A percentile compares a stretch with the other conserved stretches of the same genome.
Conservation (phyloP, 2,888 invertebrate species). For the Tanytarsus gracilentus region DNA sequence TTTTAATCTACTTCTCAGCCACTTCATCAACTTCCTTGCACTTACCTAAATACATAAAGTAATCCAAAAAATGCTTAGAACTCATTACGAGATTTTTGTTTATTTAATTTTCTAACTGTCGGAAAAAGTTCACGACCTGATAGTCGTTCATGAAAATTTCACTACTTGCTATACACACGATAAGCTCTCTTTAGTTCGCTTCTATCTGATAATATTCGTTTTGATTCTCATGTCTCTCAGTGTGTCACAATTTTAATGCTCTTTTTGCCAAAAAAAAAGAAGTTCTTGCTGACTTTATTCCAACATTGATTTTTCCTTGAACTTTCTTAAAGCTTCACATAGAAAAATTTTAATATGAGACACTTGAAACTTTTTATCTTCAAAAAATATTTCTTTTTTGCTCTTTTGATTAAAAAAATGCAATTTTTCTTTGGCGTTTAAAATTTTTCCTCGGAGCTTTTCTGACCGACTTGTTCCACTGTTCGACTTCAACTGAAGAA, state of each 20-base stretch:
- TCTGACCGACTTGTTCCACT: conserved; percentile 28
- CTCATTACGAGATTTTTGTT: background rate
- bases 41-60: background rate
- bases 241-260: too few relatives aligned
- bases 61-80: background rate
- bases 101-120: too few relatives aligned
- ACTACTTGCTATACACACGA: too few relatives aligned
- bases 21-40: background rate
- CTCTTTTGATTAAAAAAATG: background rate
- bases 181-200: too few relatives aligned
- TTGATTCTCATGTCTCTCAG: too few relatives aligned
- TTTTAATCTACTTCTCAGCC: conserved; percentile 4
- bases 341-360: background rate
- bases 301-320: too few relatives aligned
- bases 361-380: background rate
- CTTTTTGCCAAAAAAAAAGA: too few relatives aligned
- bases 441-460: conserved; percentile 1
- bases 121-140: too few relatives aligned
- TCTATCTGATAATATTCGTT: too few relatives aligned
- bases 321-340: too few relatives aligned
- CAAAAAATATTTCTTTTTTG: background rate
- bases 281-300: too few relatives aligned
- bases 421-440: conserved; percentile 14
- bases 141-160: too few relatives aligned
- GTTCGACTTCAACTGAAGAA: conserved; percentile 28